Conservation (phyloP, 2,797 vertebrate species). For the Muraenolepis orangiensis region DNA sequence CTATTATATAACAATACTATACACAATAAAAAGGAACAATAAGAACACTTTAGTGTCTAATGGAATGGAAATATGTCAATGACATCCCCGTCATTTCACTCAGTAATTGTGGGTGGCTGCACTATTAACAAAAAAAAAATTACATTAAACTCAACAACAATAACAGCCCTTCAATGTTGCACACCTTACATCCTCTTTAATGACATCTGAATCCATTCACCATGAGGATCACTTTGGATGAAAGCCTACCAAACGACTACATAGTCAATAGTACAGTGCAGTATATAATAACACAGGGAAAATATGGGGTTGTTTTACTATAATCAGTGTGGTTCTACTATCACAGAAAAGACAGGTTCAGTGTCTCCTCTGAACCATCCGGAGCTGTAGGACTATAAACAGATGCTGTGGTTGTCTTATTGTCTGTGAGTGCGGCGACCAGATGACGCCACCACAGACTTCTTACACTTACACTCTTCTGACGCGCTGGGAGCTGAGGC, state of each 20-base stretch:
- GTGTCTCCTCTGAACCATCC: not conserved
- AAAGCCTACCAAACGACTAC: not conserved
- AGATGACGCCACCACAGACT: not conserved
- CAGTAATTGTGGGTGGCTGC: too few relatives aligned
- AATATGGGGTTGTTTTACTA: not conserved
- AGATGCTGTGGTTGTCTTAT: not conserved
- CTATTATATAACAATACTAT: too few relatives aligned
- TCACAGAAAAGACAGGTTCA: not conserved
- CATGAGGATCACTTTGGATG: not conserved
- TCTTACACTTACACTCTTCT: too few relatives aligned
- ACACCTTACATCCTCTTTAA: too few relatives aligned
- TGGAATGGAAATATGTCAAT: too few relatives aligned
- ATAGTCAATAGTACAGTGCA: not conserved
- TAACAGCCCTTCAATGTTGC: too few relatives aligned
- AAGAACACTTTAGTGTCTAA: too few relatives aligned
- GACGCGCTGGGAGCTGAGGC: not conserved
- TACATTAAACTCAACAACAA: too few relatives aligned
- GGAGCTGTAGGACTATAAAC: not conserved
- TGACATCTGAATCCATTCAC: not conserved
- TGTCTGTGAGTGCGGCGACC: not conserved
- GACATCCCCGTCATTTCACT: too few relatives aligned
- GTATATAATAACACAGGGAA: too few relatives aligned
- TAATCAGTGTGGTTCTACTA: not conserved
- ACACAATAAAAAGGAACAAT: too few relatives aligned
- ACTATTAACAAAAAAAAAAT: too few relatives aligned